Percentiles rank a stretch among this genome's conserved stretches.
Conservation (phyloP, 2,888 invertebrate genomes). For the Drosophila quinaria region DNA sequence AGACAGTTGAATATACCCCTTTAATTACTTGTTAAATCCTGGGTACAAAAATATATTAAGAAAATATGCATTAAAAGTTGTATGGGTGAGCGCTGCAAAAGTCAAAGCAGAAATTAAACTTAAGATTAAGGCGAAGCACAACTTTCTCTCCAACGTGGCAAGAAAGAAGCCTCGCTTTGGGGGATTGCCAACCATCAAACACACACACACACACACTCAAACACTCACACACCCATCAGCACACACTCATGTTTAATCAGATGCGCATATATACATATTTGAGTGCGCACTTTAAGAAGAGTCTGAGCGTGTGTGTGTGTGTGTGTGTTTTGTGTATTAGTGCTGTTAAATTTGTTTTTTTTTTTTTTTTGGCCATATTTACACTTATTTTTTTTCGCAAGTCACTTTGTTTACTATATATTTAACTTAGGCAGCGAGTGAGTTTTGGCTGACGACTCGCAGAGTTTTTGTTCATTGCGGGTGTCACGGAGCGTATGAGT, state of each 20-base stretch:
- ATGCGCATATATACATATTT: constrained; percentile 78
- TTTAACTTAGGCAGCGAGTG: constrained; percentile 33
- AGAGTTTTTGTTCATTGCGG: constrained; percentile 34
- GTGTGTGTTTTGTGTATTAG: constrained; percentile 8
- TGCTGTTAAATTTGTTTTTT: constrained; percentile 17
- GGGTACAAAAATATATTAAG: constrained; percentile 35
- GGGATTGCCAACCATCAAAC: constrained; percentile 58
- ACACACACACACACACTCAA: constrained; percentile 28
- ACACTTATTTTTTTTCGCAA: constrained; percentile 75
- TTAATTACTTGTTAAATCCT: neutral
- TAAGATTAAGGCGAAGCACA: constrained; percentile 69
- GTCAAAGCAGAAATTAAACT: constrained; percentile 78
- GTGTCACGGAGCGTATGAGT: constrained; percentile 73
- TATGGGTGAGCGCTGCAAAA: constrained; percentile 47
- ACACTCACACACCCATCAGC: constrained; percentile 31
- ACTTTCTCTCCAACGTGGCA: constrained; percentile 43
- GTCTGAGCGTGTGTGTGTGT: constrained; percentile 1
- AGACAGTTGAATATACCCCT: constrained; percentile 10
- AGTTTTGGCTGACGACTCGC: constrained; percentile 17
- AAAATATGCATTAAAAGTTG: constrained; percentile 62
- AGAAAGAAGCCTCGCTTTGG: constrained; percentile 50
- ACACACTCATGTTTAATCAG: constrained; percentile 74
- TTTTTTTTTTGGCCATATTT: constrained; percentile 54
- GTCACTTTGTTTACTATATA: constrained; percentile 67
- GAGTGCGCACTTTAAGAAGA: constrained; percentile 60